Base-by-base conservation (phyloP, 2,888 invertebrate species). In the Bombylius discolor region DNA sequence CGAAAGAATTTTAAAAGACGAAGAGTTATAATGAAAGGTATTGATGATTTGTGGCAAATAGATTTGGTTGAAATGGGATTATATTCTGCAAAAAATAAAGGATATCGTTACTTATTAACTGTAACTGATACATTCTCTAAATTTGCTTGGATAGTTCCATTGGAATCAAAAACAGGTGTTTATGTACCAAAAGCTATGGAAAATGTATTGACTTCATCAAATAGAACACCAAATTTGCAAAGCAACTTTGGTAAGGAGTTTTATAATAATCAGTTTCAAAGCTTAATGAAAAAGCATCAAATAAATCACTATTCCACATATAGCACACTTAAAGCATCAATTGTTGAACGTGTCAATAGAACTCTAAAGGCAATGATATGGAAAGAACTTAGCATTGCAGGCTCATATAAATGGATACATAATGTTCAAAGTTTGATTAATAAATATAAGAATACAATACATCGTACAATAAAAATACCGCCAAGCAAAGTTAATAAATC, bases 91-190 rank as follows among this genome's bases (percentile, higher is more conserved):
- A 57, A 63, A 34, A 73, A 72, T 58, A 66, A 64, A 23, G 65
- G 64, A 5, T 65, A 60, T 56, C 65, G 65, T 56, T 70, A 66
- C 53, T 59, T 72, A 50, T 61, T 74, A 55, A 65, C 67, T n/a
- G 63, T 70, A 14, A 73, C 71, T 47, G 70, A 73, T 62, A 61
- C 62, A 36, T 71, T 71, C 62, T 70, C 70, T 5, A 73, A 74
- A 63, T 73, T 62, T 64, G 65, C 68, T 6, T 74, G 68, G 68
- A 65, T 64, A 44, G 55, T 62, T 48, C 66, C 70, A 5, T 46
- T 70, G 8, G 71, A 70, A 62, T 64, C 58, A 13, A 71, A 71
- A 64, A 62, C 55, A 52, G 67, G 58, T 31, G 53, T 49, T 49
- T 52, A 56, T 36, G 53, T 58, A 12, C 49, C 56, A 47, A 53